Percentiles rank a stretch among this genome's conserved stretches.
Evolutionary conservation across 2,888 invertebrate genomes (phyloP).

Genomic region (Phyllotreta striolata): DNA sequence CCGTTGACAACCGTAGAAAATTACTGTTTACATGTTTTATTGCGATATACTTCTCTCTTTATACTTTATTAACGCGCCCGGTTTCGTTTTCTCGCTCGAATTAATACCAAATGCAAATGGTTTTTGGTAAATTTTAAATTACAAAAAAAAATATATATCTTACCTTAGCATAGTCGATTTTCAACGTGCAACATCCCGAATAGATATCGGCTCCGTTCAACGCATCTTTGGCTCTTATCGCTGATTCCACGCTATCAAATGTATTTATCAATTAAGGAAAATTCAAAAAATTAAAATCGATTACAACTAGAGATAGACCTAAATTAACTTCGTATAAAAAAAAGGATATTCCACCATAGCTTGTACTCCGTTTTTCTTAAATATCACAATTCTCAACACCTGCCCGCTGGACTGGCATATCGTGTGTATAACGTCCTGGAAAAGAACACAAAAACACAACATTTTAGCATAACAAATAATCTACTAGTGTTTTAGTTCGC

Average conservation of each 20-base stretch:
- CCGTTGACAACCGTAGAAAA: too few relatives aligned
- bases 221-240: slow-evolving; percentile 91
- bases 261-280: slow-evolving; percentile 58
- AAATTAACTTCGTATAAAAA: too few relatives aligned
- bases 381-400: slow-evolving; percentile 97
- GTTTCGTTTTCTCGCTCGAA: too few relatives aligned
- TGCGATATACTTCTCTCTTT: too few relatives aligned
- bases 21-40: too few relatives aligned
- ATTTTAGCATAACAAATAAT: too few relatives aligned
- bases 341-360: slow-evolving; percentile 99
- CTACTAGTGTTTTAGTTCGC: too few relatives aligned
- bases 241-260: slow-evolving; percentile 94
- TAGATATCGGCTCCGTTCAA: slow-evolving; percentile 99
- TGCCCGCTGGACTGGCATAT: slow-evolving; percentile 95
- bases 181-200: slow-evolving; percentile 98
- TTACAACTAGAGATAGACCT: slow-evolving; percentile 1
- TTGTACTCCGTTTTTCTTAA: slow-evolving; percentile 98
- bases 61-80: too few relatives aligned
- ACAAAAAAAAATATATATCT: slow-evolving; percentile 55
- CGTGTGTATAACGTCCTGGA: slow-evolving; percentile 97
- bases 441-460: slow-evolving; percentile 60
- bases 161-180: slow-evolving; percentile 99
- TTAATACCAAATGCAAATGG: background rate
- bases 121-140: background rate
- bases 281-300: slow-evolving; percentile 12